Conservation (phyloP, 1,140 invertebrate species). For the Ostrea denselamellosa region DNA sequence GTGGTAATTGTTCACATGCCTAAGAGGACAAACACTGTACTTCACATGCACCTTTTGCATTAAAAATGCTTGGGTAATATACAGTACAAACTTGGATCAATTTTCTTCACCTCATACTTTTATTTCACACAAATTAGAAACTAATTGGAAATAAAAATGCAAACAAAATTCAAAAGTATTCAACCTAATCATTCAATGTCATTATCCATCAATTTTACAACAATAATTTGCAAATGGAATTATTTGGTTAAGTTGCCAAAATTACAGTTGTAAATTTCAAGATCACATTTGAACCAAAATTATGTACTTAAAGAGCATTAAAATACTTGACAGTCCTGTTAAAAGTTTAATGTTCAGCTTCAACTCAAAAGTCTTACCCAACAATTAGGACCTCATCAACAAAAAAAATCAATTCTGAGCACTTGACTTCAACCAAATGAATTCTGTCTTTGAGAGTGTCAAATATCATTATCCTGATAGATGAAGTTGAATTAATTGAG, state of each 20-base stretch:
- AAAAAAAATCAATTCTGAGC: constrained; percentile 22
- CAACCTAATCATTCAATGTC: constrained; percentile 1
- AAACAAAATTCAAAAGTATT: constrained; percentile 6
- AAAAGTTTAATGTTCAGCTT: neutral
- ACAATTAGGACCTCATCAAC: neutral
- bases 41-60: neutral
- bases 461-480: constrained; percentile 29
- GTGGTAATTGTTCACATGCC: too few relatives aligned
- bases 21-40: neutral
- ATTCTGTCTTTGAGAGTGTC: constrained; percentile 8
- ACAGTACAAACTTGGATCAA: neutral
- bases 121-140: constrained; percentile 11
- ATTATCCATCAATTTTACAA: constrained; percentile 27
- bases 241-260: neutral
- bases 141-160: constrained; percentile 23
- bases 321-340: neutral
- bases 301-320: neutral
- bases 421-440: neutral
- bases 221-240: constrained; percentile 25
- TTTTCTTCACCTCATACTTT: constrained; percentile 4
- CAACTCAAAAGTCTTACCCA: constrained; percentile 26
- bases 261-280: constrained; percentile 37
- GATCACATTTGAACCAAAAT: constrained; percentile 2
- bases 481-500: constrained; percentile 3
- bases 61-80: neutral